Percentiles rank a stretch among this genome's conserved stretches.
phyloP scores from a whole-genome alignment of 2,113 vertebrate genomes.

The zebrafish (Danio rerio) region DNA sequence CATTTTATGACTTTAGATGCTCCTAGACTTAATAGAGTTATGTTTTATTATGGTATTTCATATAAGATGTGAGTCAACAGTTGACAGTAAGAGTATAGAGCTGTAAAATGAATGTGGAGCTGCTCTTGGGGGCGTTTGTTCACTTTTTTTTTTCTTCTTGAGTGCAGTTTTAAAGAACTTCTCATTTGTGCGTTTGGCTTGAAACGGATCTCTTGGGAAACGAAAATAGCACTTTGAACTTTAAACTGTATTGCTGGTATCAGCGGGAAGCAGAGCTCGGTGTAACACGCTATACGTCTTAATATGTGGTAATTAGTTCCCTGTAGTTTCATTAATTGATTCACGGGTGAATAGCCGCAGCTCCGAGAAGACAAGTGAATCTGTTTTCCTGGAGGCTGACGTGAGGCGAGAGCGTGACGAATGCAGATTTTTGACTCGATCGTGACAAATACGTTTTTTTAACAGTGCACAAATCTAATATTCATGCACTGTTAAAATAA shows the following conservation, averaged over 20 bases:
- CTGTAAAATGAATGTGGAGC: background rate
- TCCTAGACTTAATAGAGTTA: background rate
- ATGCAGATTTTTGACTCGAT: background rate
- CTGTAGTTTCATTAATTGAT: slow-evolving; percentile 42
- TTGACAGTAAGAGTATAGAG: background rate
- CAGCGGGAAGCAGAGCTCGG: slow-evolving; percentile 12
- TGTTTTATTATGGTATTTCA: background rate
- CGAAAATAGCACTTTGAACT: slow-evolving; percentile 18
- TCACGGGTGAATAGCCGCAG: slow-evolving; percentile 12
- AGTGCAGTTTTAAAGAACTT: background rate
- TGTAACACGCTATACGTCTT: slow-evolving; percentile 19
- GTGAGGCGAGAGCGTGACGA: background rate
- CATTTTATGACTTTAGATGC: background rate
- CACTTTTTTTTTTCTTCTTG: no score
- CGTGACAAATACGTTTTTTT: no score
- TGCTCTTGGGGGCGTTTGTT: background rate
- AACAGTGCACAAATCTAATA: no score
- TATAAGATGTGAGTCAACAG: background rate
- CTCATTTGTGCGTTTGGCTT: background rate
- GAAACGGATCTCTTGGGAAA: slow-evolving; percentile 17
- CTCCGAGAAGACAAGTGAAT: slow-evolving; percentile 19
- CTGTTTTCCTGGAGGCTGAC: background rate
- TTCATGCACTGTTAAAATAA: no score
- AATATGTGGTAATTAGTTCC: slow-evolving; percentile 37
- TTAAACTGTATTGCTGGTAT: slow-evolving; percentile 18